These are phyloP conservation scores for Drosophila parvula DNA, from an alignment of 1,140 invertebrate genomes.

Conservation along the genomic window DNA sequence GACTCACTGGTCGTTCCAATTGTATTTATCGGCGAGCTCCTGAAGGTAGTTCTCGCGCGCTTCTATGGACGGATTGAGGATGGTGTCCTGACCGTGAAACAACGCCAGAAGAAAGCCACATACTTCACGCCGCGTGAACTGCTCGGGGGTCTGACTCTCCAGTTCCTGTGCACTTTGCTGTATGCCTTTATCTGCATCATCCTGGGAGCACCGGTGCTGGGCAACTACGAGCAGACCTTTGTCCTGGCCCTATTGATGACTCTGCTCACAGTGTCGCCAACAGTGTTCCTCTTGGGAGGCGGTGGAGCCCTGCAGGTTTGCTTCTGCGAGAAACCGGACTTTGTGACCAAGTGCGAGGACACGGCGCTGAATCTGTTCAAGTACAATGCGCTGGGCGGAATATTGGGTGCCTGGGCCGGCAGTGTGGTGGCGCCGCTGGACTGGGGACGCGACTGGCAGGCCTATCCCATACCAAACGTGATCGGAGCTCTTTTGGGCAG, in stretches of 20 bases:
- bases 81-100: slow-evolving; percentile 62
- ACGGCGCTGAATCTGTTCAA: slow-evolving; percentile 82
- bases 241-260: slow-evolving; percentile 78
- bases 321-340: slow-evolving; percentile 81
- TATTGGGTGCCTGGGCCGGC: slow-evolving; percentile 92
- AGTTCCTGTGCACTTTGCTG: slow-evolving; percentile 75
- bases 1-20: slow-evolving; percentile 83
- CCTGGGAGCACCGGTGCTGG: slow-evolving; percentile 78
- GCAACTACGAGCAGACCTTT: slow-evolving; percentile 82
- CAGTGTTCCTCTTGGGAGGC: slow-evolving; percentile 77
- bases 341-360: slow-evolving; percentile 77
- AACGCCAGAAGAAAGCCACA: slow-evolving; percentile 72
- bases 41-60: slow-evolving; percentile 74
- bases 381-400: slow-evolving; percentile 85
- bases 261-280: slow-evolving; percentile 76
- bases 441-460: slow-evolving; percentile 93
- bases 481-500: slow-evolving; percentile 87
- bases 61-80: slow-evolving; percentile 74
- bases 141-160: slow-evolving; percentile 68
- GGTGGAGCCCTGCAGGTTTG: slow-evolving; percentile 77
- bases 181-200: slow-evolving; percentile 83
- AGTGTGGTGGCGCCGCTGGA: slow-evolving; percentile 92
- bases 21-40: slow-evolving; percentile 74
- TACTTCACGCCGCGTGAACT: slow-evolving; percentile 73
- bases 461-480: slow-evolving; percentile 89